Evolutionary conservation across 2,113 vertebrate species (phyloP), one percentile per base, ranked within the genome.

Genomic region (Festucalex cinctus): DNA sequence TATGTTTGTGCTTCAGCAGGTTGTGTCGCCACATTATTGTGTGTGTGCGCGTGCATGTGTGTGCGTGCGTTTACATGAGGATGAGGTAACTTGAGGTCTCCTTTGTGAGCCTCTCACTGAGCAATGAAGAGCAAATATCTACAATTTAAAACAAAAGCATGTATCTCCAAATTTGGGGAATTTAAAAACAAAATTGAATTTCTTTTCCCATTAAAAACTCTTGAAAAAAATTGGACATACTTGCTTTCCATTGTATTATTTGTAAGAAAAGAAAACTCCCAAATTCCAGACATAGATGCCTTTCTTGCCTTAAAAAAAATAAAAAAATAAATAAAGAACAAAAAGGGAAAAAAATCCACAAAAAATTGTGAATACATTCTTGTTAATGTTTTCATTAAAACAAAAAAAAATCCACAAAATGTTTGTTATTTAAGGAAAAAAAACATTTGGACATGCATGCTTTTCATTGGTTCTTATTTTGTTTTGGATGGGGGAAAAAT

Each of bases 1-100:
- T 73, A 59, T 71, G 74, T 71, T 87, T 89, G 88, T 89, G 88
- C 83, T 88, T 89, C 70, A 72, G 79, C 71, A 71, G 81, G 66
- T 37, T 72, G 16, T 70, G 35, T 72, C 24, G 66, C 84, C 89
- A 82, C 28, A 16, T 65, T 66, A 49, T 20, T 2, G 10, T 41
- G 59, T 41, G 57, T 32, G 35, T 61, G 39, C 82, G 76, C 74
- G 61, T 61, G 37, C 63, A 36, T 83, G 75, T 73, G 64, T 63
- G 16, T 81, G 58, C 69, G 71, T 81, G 75, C 85, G 83, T 76
- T 74, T 79, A 78, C 70, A 10, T 60, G 65, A 64, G 35, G 53
- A 78, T 80, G 78, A 79, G 80, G 69, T 78, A 78, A 73, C 44
- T 3, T 49, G 48, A 54, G 51, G 26, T 68, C 32, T 74, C 59